Percentiles rank a stretch among this genome's conserved stretches.
Conservation (phyloP, 2,888 invertebrate species). For the Sarcophaga caerulescens region DNA sequence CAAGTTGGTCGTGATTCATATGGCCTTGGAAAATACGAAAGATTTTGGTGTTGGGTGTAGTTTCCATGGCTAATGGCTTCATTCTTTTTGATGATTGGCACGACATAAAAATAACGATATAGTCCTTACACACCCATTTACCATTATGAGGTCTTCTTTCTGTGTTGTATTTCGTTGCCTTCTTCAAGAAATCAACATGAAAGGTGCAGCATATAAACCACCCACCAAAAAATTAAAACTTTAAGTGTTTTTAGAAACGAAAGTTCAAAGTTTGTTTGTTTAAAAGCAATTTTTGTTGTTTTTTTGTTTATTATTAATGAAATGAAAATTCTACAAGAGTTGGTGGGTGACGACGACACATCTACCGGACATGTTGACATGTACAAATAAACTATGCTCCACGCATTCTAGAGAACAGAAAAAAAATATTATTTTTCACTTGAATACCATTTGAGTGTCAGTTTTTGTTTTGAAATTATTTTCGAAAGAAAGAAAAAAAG, state of each 20-base stretch:
- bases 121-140: too few species aligned
- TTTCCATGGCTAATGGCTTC: too few species aligned
- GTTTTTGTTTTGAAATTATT: slow-evolving; percentile 1
- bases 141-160: too few species aligned
- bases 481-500: neutral
- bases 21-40: too few species aligned
- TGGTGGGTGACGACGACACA: neutral
- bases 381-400: neutral
- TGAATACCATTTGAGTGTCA: neutral
- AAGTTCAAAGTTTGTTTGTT: neutral
- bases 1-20: too few species aligned
- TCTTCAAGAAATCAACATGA: neutral
- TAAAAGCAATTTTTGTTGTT: neutral
- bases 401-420: neutral
- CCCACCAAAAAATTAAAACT: neutral
- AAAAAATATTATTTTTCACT: neutral
- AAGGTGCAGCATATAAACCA: neutral
- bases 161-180: too few species aligned
- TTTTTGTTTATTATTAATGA: neutral
- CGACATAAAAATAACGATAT: rapidly evolving
- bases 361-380: neutral
- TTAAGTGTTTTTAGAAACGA: neutral
- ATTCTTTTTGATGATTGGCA: too few species aligned
- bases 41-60: too few species aligned
- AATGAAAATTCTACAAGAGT: too few species aligned